Evolutionary conservation across 2,113 vertebrate genomes (phyloP).

Genomic region (Myodes glareolus): DNA sequence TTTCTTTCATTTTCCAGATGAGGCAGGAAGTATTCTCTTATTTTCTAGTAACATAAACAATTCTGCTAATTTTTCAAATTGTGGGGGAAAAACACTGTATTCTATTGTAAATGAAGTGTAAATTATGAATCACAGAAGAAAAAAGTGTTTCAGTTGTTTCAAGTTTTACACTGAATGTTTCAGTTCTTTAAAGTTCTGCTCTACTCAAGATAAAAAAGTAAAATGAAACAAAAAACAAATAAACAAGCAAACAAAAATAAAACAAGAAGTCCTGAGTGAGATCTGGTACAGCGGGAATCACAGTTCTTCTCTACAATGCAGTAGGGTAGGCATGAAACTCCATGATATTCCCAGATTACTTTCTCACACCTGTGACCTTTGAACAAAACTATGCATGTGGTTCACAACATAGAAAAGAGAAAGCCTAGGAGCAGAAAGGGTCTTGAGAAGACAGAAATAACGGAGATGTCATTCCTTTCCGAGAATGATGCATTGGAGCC

Average conservation of each 20-base stretch:
- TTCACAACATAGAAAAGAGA: neutral
- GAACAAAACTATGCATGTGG: neutral
- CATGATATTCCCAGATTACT: neutral
- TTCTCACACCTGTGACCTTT: neutral
- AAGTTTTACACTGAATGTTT: neutral
- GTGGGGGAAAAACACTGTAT: neutral
- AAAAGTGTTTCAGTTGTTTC: slow-evolving; percentile 35
- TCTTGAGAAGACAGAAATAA: neutral
- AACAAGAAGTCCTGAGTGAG: neutral
- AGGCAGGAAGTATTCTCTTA: slow-evolving; percentile 55
- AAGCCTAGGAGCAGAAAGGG: neutral
- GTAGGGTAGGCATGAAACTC: rapidly evolving
- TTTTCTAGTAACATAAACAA: slow-evolving; percentile 52
- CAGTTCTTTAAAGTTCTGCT: neutral
- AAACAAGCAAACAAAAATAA: neutral
- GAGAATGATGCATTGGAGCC: neutral
- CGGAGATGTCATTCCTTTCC: neutral
- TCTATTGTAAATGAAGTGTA: neutral
- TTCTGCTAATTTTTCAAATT: neutral
- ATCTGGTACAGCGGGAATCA: neutral
- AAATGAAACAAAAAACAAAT: neutral
- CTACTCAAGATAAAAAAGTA: neutral
- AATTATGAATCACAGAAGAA: slow-evolving; percentile 14
- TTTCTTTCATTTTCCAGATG: slow-evolving; percentile 54
- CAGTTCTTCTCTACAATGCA: neutral